Conservation (phyloP, 2,113 vertebrate species). For the Formicarius rufipectus region DNA sequence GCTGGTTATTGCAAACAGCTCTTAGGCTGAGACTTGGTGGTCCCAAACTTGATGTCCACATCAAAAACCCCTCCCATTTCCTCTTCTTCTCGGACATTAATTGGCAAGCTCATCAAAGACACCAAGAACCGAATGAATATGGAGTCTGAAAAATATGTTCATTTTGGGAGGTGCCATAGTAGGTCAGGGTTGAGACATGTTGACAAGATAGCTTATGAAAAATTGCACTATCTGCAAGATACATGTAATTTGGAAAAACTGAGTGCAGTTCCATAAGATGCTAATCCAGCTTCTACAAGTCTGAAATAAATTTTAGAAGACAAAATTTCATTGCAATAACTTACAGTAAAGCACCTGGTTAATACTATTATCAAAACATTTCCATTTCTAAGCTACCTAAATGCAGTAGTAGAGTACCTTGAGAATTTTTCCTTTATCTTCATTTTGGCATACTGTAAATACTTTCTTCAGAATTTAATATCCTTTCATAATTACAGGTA, state of each 20-base stretch:
- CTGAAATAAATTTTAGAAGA: background rate
- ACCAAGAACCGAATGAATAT: background rate
- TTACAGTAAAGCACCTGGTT: background rate
- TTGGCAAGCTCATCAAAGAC: background rate
- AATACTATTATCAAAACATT: background rate
- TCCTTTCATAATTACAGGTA: constrained; percentile 32
- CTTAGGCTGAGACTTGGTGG: background rate
- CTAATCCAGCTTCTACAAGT: background rate
- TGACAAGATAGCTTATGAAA: constrained; percentile 5
- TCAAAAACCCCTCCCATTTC: background rate
- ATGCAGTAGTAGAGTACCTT: background rate
- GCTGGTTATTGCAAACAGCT: background rate
- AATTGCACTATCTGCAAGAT: background rate
- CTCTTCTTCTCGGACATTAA: background rate
- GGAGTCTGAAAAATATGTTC: background rate
- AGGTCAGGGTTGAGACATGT: background rate
- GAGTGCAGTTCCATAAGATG: background rate
- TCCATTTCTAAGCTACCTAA: background rate
- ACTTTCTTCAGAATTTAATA: background rate
- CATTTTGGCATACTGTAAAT: constrained; percentile 11
- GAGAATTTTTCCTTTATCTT: background rate
- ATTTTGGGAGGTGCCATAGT: background rate
- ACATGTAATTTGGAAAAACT: constrained; percentile 16
- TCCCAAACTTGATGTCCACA: background rate
- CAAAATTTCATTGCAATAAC: background rate